These are phyloP conservation scores for Drosophila virilis DNA, from an alignment of 1,140 invertebrate species.

Conservation along the genomic window DNA sequence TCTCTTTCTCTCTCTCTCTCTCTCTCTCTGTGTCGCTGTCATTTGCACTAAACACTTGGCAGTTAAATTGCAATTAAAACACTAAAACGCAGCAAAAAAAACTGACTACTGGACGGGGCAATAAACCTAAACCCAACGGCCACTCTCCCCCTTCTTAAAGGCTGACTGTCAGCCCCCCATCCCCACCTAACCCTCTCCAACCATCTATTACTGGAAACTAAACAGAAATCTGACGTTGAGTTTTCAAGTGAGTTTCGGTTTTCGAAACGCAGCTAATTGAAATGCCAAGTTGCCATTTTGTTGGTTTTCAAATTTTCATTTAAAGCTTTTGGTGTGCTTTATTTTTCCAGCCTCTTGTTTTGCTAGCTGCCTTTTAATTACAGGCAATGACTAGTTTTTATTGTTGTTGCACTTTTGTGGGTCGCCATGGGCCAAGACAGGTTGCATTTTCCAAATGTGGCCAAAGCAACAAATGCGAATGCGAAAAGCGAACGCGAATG, in stretches of 20 bases:
- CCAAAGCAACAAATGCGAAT: conserved; percentile 40
- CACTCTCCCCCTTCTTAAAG: conserved; percentile 4
- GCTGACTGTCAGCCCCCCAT: conserved; percentile 2
- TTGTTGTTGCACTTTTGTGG: conserved; percentile 42
- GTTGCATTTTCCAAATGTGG: conserved; percentile 53
- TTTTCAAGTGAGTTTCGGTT: conserved; percentile 58
- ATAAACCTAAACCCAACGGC: conserved; percentile 13
- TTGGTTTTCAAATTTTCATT: conserved; percentile 23
- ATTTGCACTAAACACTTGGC: conserved; percentile 54
- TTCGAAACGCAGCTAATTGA: conserved; percentile 69
- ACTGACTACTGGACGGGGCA: conserved; percentile 21
- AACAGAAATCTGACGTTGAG: conserved; percentile 58
- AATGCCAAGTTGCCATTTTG: conserved; percentile 62
- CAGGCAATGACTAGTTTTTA: conserved; percentile 64
- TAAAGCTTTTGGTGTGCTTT: conserved; percentile 14
- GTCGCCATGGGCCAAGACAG: conserved; percentile 75
- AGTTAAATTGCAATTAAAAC: conserved; percentile 76
- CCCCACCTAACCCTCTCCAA: neutral
- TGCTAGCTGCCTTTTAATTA: conserved; percentile 54
- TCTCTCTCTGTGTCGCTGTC: conserved; percentile 21
- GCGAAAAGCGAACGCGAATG: neutral
- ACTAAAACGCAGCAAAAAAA: conserved; percentile 29
- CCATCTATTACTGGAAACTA: conserved; percentile 29
- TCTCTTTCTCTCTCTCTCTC: neutral
- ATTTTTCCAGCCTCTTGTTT: conserved; percentile 18